Base-by-base conservation (phyloP, 2,113 vertebrate genomes). In the Phoenicopterus ruber region DNA sequence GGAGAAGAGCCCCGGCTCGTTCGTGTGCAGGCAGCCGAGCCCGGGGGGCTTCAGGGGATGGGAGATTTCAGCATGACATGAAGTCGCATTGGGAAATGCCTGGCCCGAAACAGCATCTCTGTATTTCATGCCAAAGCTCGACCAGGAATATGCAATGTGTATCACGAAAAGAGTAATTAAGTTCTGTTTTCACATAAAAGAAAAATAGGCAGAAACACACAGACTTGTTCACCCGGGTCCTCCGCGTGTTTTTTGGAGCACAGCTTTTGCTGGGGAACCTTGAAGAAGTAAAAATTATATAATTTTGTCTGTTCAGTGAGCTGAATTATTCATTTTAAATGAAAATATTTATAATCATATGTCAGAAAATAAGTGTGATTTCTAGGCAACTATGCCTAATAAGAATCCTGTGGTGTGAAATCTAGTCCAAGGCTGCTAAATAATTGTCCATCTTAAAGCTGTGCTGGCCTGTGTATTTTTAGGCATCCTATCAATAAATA, bases 301-400 rank as follows among this genome's bases (percentile, higher is more conserved):
- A 62, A 85, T 79, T 93, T 36, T 93, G 32, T 70, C 87, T 95
- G 83, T 63, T 92, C 80, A 36, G 78, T 67, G 80, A 97, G 54
- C 69, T 97, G 76, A 97, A 94, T 97, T 97, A 97, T 95, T 97
- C 67, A 97, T 97, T 95, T 63, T 55, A 90, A 96, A 88, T 96
- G 87, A 97, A 98, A 97, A 92, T 95, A 95, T 96, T 97, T 95
- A 95, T 96, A 97, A 87, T 93, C 46, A 8, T 91, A 28, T 95
- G 87, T 96, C 93, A 95, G 76, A 90, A 96, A 96, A 93, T 94
- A 86, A 91, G 73, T 92, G 86, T 95, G 70, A 95, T 97, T 97
- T 87, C 73, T 73, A 96, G 79, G 96, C 88, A 96, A 17, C 36
- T 97, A 17, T 88, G 90, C 67, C 61, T 97, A 95, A 94, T 96